Percentiles rank a stretch among this genome's conserved stretches.
Conservation (phyloP, 2,888 invertebrate genomes). For the Phorcus lineatus region DNA sequence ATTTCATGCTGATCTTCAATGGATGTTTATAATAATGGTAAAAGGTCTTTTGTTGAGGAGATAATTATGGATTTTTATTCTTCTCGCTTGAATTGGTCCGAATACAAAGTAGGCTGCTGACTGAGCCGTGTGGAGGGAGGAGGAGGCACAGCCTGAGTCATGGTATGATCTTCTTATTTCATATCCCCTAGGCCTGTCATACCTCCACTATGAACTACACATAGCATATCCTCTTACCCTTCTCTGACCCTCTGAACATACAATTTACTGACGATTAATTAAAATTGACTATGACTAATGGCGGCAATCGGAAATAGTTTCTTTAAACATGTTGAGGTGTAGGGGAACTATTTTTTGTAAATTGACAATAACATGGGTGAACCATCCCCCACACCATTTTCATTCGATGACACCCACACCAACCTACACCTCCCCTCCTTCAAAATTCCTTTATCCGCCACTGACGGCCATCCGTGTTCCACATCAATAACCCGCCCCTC, state of each 20-base stretch:
- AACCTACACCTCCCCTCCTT: too few relatives aligned
- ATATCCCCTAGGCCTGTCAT: neutral
- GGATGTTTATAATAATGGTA: slow-evolving; percentile 20
- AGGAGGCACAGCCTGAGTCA: neutral
- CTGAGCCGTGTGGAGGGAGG: neutral
- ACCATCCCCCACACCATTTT: too few relatives aligned
- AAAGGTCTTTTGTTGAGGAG: slow-evolving; percentile 17
- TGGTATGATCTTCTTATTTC: neutral
- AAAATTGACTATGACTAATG: neutral
- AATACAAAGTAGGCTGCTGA: neutral
- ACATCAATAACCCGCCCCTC: neutral
- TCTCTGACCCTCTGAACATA: too few relatives aligned
- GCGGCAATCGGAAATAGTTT: too few relatives aligned
- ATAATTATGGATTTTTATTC: slow-evolving; percentile 24
- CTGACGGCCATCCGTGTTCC: neutral
- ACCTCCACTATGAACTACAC: neutral
- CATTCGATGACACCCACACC: too few relatives aligned
- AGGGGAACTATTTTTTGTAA: too few relatives aligned
- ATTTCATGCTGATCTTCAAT: neutral
- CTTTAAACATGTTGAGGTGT: too few relatives aligned
- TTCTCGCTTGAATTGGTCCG: slow-evolving; percentile 6
- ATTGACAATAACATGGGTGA: too few relatives aligned
- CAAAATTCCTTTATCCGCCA: too few relatives aligned
- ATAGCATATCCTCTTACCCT: too few relatives aligned
- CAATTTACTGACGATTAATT: too few relatives aligned